Evolutionary conservation across 1,140 invertebrate species (phyloP).

Genomic region (Lepidotrigona ventralis): DNA sequence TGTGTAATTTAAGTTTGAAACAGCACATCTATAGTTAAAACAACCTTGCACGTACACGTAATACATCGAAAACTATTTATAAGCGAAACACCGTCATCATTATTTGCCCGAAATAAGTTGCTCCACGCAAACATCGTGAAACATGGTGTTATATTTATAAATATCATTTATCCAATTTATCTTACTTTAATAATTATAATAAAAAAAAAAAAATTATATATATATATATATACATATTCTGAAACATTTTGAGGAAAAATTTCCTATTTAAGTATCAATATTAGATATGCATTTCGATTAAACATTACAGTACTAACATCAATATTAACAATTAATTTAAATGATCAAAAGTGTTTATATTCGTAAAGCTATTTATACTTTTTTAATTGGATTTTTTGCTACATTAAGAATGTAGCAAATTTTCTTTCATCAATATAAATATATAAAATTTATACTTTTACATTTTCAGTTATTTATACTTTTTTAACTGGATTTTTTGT

Average conservation of each 20-base stretch:
- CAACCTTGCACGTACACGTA: constrained; percentile 63
- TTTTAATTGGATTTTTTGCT: background rate
- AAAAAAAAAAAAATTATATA: background rate
- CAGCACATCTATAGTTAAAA: constrained; percentile 54
- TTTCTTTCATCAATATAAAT: background rate
- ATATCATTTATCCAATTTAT: constrained; percentile 30
- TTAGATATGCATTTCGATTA: background rate
- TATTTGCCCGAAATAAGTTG: constrained; percentile 62
- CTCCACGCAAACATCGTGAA: constrained; percentile 24
- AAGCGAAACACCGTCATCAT: constrained; percentile 51
- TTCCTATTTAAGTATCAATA: background rate
- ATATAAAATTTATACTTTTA: too few relatives aligned
- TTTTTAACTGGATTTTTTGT: background rate
- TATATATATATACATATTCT: background rate
- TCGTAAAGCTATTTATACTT: background rate
- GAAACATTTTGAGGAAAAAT: background rate
- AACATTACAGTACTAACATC: too few relatives aligned
- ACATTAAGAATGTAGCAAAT: background rate
- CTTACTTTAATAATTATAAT: background rate
- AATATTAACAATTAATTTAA: background rate
- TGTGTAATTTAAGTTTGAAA: constrained; percentile 30
- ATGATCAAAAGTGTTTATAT: background rate
- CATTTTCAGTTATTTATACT: background rate
- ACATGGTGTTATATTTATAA: constrained; percentile 36
- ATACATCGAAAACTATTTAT: constrained; percentile 66